Evolutionary conservation across 2,113 vertebrate genomes (phyloP), one percentile per base, ranked within the genome.

Genomic region (Psilopsiagon aurifrons): DNA sequence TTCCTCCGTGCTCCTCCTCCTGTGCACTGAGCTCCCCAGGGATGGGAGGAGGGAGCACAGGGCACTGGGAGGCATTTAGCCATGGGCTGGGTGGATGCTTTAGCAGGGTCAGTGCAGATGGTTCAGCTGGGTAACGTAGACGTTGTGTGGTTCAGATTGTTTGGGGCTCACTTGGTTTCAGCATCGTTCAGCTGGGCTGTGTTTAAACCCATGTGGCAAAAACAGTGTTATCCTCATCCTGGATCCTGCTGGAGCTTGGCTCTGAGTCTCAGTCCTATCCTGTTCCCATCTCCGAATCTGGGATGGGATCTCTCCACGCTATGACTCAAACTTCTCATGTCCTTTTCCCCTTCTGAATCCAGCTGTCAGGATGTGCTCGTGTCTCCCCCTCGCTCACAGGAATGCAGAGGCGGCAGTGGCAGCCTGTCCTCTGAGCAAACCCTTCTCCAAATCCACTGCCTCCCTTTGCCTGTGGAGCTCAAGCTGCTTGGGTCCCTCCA

Each of bases 251-350:
- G 76, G 59, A 95, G 85, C 80, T 96, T 96, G 95, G 94, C 94
- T 95, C 79, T 4, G 49, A 69, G 44, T 93, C 92, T n/a, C 0
- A 0, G 3, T 78, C 91, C 86, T 84, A 22, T 95, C 90, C 95
- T 27, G 1, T 96, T 44, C 94, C 83, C 90, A 44, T 90, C 80
- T 96, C 81, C 3, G 9, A 51, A 81, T 89, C 71, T 80, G 59
- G 94, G 83, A 96, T 90, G 67, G 82, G 94, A 88, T 95, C 85
- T 96, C 74, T 95, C 92, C 39, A 15, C 47, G 89, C 93, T 95
- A 74, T 97, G 87, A 94, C 81, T 97, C 90, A 97, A 86, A 86
- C 95, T 97, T 95, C 94, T 96, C 94, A 51, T 95, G 91, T 93
- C 97, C 95, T 86, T 94, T 94, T 94, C 95, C 93, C 83, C 94